Percentiles rank a stretch among this genome's conserved stretches.
phyloP scores from a whole-genome alignment of 1,140 invertebrate genomes.

The Vanessa atalanta region DNA sequence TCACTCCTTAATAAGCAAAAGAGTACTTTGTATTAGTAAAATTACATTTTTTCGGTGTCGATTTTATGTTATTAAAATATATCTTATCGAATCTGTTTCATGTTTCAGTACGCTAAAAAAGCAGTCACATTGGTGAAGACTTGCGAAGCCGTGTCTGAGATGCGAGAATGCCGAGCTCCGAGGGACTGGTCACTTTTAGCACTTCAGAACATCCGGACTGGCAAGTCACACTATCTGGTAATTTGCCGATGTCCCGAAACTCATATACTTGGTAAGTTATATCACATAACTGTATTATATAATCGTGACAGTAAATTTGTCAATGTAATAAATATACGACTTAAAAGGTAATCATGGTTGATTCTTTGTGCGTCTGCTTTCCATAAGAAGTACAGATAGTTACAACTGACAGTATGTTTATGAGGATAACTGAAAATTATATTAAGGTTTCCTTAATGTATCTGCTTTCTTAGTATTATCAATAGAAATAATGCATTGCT shows the following conservation, averaged over 20 bases:
- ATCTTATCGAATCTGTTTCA: neutral
- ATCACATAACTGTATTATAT: neutral
- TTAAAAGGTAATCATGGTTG: no score
- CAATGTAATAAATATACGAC: neutral
- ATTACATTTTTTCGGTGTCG: neutral
- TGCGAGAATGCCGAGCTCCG: constrained; percentile 92
- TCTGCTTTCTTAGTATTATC: no score
- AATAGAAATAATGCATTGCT: no score
- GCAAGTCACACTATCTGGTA: constrained; percentile 96
- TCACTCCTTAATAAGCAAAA: neutral
- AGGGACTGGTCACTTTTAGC: constrained; percentile 95
- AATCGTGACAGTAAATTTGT: neutral
- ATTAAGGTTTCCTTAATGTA: no score
- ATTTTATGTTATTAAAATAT: neutral
- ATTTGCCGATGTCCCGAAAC: constrained; percentile 94
- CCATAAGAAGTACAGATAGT: no score
- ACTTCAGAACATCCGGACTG: constrained; percentile 94
- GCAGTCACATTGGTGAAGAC: constrained; percentile 95
- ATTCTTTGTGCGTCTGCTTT: no score
- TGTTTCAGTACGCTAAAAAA: constrained; percentile 81
- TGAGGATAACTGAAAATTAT: no score
- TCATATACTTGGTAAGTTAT: constrained; percentile 88
- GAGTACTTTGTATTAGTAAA: neutral
- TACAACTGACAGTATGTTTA: no score
- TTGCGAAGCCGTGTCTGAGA: constrained; percentile 93